Evolutionary conservation across 2,113 vertebrate genomes (phyloP), one percentile per base, ranked within the genome.

Genomic region (Mugil cephalus): DNA sequence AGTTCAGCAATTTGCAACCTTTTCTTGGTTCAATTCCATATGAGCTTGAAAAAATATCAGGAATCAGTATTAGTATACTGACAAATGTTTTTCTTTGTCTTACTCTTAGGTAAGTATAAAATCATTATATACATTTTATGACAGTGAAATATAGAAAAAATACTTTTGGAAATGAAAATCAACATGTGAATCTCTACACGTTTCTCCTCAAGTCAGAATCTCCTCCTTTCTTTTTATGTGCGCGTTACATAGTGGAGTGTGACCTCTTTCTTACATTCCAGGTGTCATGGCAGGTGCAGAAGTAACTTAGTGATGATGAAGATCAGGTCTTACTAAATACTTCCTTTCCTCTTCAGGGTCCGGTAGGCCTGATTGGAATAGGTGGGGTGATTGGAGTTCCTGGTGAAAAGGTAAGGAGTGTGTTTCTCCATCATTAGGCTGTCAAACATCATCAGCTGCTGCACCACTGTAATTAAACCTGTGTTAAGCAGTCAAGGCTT

Each of bases 371-470:
- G 86, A 93, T 95, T 67, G 98, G 98, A 88, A 92, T 95, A 82
- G 80, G 87, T 79, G 98, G 98, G 11, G 84, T 88, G 8, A 74
- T 93, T 47, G 98, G 97, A 88, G 93, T 85, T 87, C 86, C 92
- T 38, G 97, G 98, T 72, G 98, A 99, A 95, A 99, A 99, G 96
- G 98, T 98, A 94, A 91, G 61, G 19, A 71, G 18, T 61, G 77
- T 70, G 61, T 79, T 83, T 78, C 63, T 78, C 47, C 60, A 7
- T 85, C 77, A 89, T 93, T 88, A 92, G 70, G 45, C 66, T 89
- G 88, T 93, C 89, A 90, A 65, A 71, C 77, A 72, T 66, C 74
- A 80, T 90, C 72, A 87, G 76, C 77, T 53, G 55, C 54, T 46
- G 74, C 88, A 88, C 45, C 73, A 78, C 76, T 83, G 50, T 88